Base-by-base conservation (phyloP, 2,888 invertebrate genomes). In the Drosophila colorata region DNA sequence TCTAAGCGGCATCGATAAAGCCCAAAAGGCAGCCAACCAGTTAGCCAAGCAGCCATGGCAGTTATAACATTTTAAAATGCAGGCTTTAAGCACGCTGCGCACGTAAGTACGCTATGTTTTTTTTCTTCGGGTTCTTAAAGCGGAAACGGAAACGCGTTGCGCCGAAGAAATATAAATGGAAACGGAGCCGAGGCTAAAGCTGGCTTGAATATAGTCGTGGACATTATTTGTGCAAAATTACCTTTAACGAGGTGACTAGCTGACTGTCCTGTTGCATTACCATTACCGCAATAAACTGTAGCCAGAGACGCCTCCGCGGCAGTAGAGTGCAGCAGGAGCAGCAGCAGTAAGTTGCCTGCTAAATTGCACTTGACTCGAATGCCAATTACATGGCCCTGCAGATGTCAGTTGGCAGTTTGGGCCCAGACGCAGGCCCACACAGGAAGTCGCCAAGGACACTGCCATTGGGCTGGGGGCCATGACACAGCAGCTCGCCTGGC, bases 361-460 rank as follows among this genome's bases (percentile, higher is more conserved):
- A 81, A 88, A 88, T 87, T 85, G 88, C 85, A 87, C 85, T 85
- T 85, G 88, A 85, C 85, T 85, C 85, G 81, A 85, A 85, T 85
- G 85, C 85, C 85, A 85, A 85, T 85, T 85, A 85, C 88, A 76
- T 82, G 76, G 87, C 58, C 58, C 69, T 85, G 82, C 74, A 82
- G 82, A 77, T 87, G 83, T 78, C 83, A 86, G 81, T 63, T 72
- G 75, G 71, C 74, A 80, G 78, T 68, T 77, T 61, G 60, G 63
- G 55, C 11, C 13, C 58, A 28, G 9, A 28, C 9, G 28, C 48
- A 65, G 43, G 41, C 43, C 60, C 47, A 44, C 25, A 40, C 51
- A 49, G 48, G n/a, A 49, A 57, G 68, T 49, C 61, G 63, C 43
- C 66, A 66, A 71, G 71, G 59, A 66, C 57, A 40, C 40, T 5